Percentiles rank a stretch among this genome's conserved stretches.
These are phyloP conservation scores for Styela plicata DNA, from an alignment of 23 tunicate genomes.

Conservation along the genomic window DNA sequence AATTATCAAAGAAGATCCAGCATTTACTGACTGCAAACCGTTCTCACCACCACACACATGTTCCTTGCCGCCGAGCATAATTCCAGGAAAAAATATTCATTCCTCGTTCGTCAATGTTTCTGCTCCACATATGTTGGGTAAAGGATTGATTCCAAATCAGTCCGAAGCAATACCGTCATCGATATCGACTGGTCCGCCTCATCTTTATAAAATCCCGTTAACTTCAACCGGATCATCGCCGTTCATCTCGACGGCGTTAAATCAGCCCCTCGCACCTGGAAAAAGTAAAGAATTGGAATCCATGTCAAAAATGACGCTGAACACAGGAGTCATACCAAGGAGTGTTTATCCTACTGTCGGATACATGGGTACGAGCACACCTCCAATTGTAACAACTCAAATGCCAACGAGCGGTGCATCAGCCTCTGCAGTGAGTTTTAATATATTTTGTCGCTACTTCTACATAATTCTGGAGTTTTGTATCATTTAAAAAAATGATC, in stretches of 20 bases:
- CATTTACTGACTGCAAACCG: not conserved
- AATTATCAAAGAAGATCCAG: not conserved
- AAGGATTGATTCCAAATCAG: not conserved
- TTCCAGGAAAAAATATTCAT: not conserved
- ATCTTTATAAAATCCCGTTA: not conserved
- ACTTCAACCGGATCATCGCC: not conserved
- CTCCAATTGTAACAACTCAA: not conserved
- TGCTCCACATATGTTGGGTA: not conserved
- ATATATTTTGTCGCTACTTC: too few relatives aligned
- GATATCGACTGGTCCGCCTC: not conserved
- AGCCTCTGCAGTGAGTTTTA: not conserved
- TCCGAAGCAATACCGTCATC: not conserved
- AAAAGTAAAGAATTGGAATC: not conserved
- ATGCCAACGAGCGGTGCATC: not conserved
- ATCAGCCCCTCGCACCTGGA: not conserved
- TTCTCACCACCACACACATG: not conserved
- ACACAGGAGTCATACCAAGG: conserved; percentile 8
- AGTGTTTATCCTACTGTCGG: not conserved
- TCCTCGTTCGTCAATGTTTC: not conserved
- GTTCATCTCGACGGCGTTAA: not conserved
- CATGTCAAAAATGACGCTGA: conserved; percentile 13
- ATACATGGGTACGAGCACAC: not conserved
- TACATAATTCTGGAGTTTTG: too few relatives aligned
- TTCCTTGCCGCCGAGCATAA: not conserved
- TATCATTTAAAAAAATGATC: too few relatives aligned